These are phyloP conservation scores for Diorhabda sublineata DNA, from an alignment of 1,140 invertebrate species.

Conservation along the genomic window DNA sequence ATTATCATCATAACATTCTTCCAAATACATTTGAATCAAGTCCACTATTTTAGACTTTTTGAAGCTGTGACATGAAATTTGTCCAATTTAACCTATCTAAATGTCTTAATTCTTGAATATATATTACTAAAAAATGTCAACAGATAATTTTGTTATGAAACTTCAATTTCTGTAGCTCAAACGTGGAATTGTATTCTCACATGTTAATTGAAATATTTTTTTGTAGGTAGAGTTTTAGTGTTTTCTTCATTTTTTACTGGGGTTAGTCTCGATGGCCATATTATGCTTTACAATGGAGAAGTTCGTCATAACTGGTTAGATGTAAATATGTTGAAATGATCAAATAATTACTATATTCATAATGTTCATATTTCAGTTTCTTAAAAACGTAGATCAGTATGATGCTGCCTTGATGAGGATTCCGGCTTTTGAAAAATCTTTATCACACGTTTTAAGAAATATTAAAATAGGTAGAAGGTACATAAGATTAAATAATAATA, in stretches of 20 bases:
- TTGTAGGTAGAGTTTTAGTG: constrained; percentile 65
- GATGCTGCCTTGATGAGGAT: constrained; percentile 69
- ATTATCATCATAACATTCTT: too few relatives aligned
- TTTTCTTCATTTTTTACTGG: constrained; percentile 82
- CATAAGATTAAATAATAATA: neutral
- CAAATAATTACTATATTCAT: neutral
- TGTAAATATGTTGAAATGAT: constrained; percentile 49
- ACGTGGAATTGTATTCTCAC: neutral
- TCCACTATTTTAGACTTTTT: too few relatives aligned
- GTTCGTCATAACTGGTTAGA: constrained; percentile 87
- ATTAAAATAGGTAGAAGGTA: constrained; percentile 77
- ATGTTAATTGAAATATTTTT: constrained; percentile 5
- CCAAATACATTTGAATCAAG: too few relatives aligned
- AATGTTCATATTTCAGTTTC: constrained; percentile 54
- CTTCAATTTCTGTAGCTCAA: too few relatives aligned
- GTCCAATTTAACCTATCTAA: too few relatives aligned
- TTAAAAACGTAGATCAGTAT: constrained; percentile 75
- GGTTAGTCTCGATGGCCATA: constrained; percentile 79
- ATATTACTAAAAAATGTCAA: too few relatives aligned
- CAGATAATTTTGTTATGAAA: too few relatives aligned
- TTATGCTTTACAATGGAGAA: constrained; percentile 86
- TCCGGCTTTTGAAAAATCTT: constrained; percentile 76
- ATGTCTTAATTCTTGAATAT: too few relatives aligned
- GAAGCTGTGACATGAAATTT: too few relatives aligned
- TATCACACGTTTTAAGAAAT: constrained; percentile 73